A percentile compares a stretch with the other conserved stretches of the same genome.
Evolutionary conservation across 2,113 vertebrate species (phyloP).

Genomic region (Mormoops blainvillei): DNA sequence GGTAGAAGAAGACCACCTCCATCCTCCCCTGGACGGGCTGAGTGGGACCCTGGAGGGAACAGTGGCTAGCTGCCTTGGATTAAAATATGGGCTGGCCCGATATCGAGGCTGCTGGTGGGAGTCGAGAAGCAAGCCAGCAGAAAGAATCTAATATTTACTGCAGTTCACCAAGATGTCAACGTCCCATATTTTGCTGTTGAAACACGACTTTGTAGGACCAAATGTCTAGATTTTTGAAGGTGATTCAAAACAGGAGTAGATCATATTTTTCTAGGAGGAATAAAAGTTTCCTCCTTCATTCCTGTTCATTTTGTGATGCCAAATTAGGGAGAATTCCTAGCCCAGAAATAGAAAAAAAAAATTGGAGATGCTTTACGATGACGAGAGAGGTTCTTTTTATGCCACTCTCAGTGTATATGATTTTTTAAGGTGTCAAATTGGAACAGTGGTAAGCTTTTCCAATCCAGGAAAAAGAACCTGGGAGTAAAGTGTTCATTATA

Average conservation of each 20-base stretch:
- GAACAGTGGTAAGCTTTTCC: background rate
- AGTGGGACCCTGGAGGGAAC: background rate
- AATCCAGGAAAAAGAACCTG: background rate
- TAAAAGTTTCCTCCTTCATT: background rate
- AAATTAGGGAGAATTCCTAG: constrained; percentile 18
- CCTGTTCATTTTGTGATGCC: background rate
- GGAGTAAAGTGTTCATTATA: background rate
- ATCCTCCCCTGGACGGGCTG: background rate
- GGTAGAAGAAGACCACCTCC: background rate
- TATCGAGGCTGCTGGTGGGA: background rate
- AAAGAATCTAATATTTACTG: constrained; percentile 50
- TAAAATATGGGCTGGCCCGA: background rate
- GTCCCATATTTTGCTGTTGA: constrained; percentile 7
- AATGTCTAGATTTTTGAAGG: constrained; percentile 40
- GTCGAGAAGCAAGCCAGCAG: background rate
- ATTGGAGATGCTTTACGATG: constrained; percentile 4
- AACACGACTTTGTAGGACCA: constrained; percentile 5
- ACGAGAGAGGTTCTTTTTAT: background rate
- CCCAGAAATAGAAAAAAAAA: background rate
- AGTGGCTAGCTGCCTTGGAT: background rate
- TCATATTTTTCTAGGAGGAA: constrained; percentile 28
- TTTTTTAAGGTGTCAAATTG: constrained; percentile 8
- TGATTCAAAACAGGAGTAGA: constrained; percentile 47
- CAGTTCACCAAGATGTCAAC: background rate
- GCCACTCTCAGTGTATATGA: background rate